Evolutionary conservation across 2,888 invertebrate genomes (phyloP).

Genomic region (Idaea straminata): DNA sequence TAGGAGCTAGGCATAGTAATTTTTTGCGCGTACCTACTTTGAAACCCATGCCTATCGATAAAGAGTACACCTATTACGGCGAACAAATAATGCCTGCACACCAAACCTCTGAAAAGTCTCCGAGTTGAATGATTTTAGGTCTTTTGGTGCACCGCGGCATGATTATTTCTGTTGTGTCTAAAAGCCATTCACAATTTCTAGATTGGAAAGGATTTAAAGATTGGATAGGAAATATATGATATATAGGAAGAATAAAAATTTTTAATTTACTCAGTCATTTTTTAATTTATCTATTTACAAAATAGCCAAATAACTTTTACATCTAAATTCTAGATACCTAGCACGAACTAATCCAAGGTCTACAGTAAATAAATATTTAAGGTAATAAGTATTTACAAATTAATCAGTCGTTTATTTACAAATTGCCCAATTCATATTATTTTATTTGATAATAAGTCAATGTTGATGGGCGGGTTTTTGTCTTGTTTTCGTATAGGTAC

Average conservation of each 20-base stretch:
- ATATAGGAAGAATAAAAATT: background rate
- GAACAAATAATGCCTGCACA: too few relatives aligned
- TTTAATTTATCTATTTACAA: constrained; percentile 16
- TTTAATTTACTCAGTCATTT: background rate
- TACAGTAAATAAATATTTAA: background rate
- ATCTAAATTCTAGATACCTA: constrained; percentile 1
- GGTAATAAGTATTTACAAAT: constrained; percentile 2
- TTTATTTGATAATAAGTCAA: too few relatives aligned
- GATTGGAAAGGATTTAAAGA: background rate
- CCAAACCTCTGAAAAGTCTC: too few relatives aligned
- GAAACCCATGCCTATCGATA: too few relatives aligned
- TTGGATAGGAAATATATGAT: background rate
- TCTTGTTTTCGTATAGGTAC: background rate
- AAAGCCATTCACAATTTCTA: background rate
- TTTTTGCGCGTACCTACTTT: too few relatives aligned
- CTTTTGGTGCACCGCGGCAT: too few relatives aligned
- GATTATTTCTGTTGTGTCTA: too few relatives aligned
- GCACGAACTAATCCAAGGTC: background rate
- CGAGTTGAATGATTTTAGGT: too few relatives aligned
- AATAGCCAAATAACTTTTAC: constrained; percentile 1
- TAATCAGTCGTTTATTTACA: constrained; percentile 3
- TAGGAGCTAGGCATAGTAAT: too few relatives aligned
- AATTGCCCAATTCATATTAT: constrained; percentile 16
- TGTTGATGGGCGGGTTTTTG: background rate
- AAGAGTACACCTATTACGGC: too few relatives aligned